phyloP scores from a whole-genome alignment of 1,140 invertebrate species.

The Philaenus spumarius region DNA sequence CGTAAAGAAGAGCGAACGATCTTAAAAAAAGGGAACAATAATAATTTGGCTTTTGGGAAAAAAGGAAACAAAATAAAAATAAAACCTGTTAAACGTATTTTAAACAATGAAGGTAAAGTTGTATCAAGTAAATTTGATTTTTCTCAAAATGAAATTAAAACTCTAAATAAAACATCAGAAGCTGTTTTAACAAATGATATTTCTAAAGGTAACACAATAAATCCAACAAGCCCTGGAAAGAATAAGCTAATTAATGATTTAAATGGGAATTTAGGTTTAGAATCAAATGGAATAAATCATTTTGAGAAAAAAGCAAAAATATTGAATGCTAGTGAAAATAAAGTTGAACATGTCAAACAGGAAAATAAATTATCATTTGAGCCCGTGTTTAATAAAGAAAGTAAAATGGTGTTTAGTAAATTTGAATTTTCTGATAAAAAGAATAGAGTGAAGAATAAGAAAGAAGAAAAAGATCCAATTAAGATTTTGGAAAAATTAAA shows the following conservation, averaged over 20 bases:
- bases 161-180: conserved; percentile 10
- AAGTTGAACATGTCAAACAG: not conserved
- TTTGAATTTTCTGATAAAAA: conserved; percentile 7
- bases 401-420: conserved; percentile 18
- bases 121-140: conserved; percentile 25
- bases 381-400: conserved; percentile 17
- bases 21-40: not conserved
- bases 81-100: conserved; percentile 14
- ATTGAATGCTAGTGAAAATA: no score
- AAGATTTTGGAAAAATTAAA: conserved; percentile 22
- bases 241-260: not conserved
- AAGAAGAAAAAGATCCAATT: conserved; percentile 13
- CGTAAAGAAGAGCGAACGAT: conserved; percentile 18
- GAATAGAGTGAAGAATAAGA: conserved; percentile 7
- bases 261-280: not conserved
- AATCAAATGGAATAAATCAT: not conserved
- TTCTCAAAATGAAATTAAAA: conserved; percentile 12
- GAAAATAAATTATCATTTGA: not conserved
- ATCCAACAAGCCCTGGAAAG: not conserved
- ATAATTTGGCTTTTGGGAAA: conserved; percentile 3
- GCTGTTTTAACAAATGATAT: conserved; percentile 9
- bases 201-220: not conserved
- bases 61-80: conserved; percentile 4
- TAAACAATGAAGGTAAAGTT: conserved; percentile 19
- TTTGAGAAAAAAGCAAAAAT: not conserved